phyloP scores from a whole-genome alignment of 1,140 invertebrate species.

The Lucilia cuprina region DNA sequence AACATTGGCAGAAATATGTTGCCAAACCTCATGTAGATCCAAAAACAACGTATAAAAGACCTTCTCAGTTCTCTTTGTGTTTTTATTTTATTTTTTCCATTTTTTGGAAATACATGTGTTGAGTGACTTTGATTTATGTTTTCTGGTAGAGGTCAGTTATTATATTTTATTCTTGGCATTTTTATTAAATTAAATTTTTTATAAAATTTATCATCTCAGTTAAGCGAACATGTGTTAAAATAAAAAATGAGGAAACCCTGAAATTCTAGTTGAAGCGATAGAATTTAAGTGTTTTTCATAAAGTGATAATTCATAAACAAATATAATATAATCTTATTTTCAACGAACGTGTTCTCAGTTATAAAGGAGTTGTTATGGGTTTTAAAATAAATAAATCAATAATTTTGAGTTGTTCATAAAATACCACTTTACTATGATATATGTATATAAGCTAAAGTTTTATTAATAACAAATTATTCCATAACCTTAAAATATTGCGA shows the following conservation, averaged over 20 bases:
- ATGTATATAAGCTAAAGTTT: no score
- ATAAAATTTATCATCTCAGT: neutral
- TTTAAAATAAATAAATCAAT: no score
- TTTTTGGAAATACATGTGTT: neutral
- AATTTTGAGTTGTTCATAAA: no score
- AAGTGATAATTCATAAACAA: no score
- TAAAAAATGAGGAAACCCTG: neutral
- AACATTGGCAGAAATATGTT: neutral
- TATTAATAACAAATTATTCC: no score
- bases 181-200: neutral
- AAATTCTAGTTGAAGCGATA: no score
- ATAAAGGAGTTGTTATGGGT: no score
- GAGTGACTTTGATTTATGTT: slow-evolving; percentile 23
- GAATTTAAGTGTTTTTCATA: no score
- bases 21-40: neutral
- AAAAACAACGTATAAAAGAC: neutral
- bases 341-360: no score
- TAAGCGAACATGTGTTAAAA: neutral
- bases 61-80: neutral
- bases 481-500: no score
- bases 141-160: slow-evolving; percentile 27
- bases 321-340: no score
- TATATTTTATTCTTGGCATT: neutral
- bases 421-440: no score
- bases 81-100: neutral